Evolutionary conservation across 2,888 invertebrate genomes (phyloP), one percentile per base, ranked within the genome.

Genomic region (Muscina levida): DNA sequence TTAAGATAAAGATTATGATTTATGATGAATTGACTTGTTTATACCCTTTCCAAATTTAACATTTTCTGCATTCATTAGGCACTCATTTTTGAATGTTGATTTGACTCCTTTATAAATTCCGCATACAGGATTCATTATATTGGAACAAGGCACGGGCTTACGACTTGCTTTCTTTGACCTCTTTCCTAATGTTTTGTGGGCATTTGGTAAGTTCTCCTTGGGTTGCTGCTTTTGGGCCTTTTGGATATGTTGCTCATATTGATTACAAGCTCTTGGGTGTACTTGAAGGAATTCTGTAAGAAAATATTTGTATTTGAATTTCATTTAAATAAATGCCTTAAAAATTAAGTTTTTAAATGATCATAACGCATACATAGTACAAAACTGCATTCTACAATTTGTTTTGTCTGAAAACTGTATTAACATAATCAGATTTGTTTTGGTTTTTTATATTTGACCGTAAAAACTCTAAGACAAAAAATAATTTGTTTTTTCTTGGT

Each of bases 71-170:
- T 87, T 85, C 4, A 88, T 85, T 48, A 87, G 74, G 15, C 88
- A 88, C 82, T 88, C 88, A 56, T 87, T 88, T 77, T 78, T 82
- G 72, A 88, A 88, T 57, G 87, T 87, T 8, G 88, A 87, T 82
- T 88, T 88, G 1, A 88, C 88, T 10, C 86, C 88, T 11, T 85
- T 83, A 15, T 87, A 87, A 53, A 77, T 83, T 15, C 87, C 88
- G 26, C 88, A 88, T 0, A 88, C 87, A 0, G 88, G 88, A 46
- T 84, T 87, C 51, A 86, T 87, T 17, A 86, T 57, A 11, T 83
- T 85, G 15, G 84, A 84, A 66, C 88, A 88, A 6, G 86, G 85
- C n/a, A 88, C 67, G 11, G 85, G 84, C n/a, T 8, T 71, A n/a
- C 19, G 22, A 6, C 57, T 80, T 2, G 13, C 1, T 5, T 1